phyloP scores from a whole-genome alignment of 2,113 vertebrate genomes.

The Bujurquina vittata region DNA sequence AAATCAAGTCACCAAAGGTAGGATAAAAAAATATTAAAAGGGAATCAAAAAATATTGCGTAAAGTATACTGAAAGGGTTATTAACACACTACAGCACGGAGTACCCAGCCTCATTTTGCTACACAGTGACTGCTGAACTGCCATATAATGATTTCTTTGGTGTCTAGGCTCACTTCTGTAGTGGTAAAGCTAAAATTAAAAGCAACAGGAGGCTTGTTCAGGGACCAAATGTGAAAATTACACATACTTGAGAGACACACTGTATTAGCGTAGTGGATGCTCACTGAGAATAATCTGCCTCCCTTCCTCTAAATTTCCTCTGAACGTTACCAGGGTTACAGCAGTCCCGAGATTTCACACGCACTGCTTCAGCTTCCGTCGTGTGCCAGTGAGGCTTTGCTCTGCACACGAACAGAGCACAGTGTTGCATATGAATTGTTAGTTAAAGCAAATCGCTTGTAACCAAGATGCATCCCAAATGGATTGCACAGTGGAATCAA shows the following conservation, averaged over 20 bases:
- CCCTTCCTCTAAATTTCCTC: slow-evolving; percentile 63
- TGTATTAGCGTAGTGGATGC: slow-evolving; percentile 55
- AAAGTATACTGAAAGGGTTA: neutral
- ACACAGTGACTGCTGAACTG: neutral
- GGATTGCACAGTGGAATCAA: neutral
- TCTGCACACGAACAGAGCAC: neutral
- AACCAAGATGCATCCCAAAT: neutral
- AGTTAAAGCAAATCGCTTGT: neutral
- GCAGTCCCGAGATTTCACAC: slow-evolving; percentile 52
- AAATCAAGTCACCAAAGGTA: neutral
- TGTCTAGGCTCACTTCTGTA: slow-evolving; percentile 21
- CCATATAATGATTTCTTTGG: neutral
- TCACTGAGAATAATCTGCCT: slow-evolving; percentile 62
- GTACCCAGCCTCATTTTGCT: neutral
- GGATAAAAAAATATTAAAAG: neutral
- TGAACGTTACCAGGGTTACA: slow-evolving; percentile 75
- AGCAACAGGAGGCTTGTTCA: slow-evolving; percentile 35
- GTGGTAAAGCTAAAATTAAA: slow-evolving; percentile 50
- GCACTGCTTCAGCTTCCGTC: slow-evolving; percentile 41
- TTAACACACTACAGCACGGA: neutral
- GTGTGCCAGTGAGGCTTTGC: slow-evolving; percentile 45
- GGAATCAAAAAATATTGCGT: neutral
- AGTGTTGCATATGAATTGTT: slow-evolving; percentile 5
- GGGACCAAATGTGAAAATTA: slow-evolving; percentile 50
- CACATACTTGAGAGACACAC: slow-evolving; percentile 52